A percentile compares a stretch with the other conserved stretches of the same genome.
phyloP scores from a whole-genome alignment of 2,797 vertebrate species.

The Mallotus villosus region DNA sequence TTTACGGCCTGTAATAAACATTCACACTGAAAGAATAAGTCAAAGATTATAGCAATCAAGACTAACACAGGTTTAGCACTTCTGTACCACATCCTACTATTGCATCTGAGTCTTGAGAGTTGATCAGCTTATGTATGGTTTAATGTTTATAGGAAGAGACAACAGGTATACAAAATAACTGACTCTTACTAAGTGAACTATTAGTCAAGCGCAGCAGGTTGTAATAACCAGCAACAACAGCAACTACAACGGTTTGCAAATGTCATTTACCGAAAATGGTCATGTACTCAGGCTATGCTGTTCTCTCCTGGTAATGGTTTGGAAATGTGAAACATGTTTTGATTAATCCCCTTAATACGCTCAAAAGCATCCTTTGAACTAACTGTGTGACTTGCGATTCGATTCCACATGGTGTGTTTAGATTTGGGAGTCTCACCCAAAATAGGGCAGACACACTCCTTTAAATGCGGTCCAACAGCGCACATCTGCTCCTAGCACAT shows the following conservation, averaged over 20 bases:
- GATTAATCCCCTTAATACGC: slow-evolving; percentile 60
- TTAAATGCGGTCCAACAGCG: slow-evolving; percentile 49
- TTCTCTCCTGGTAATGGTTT: slow-evolving; percentile 22
- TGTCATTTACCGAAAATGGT: slow-evolving; percentile 43
- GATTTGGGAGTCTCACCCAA: slow-evolving; percentile 25
- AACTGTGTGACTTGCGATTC: slow-evolving; percentile 45
- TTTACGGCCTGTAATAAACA: background rate
- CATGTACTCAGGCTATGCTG: slow-evolving; percentile 34
- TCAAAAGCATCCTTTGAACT: slow-evolving; percentile 55
- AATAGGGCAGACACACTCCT: slow-evolving; percentile 49
- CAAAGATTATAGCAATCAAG: too few species aligned
- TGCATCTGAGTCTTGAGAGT: too few species aligned
- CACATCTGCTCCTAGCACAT: slow-evolving; percentile 51
- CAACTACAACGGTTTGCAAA: slow-evolving; percentile 42
- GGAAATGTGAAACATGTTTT: slow-evolving; percentile 55
- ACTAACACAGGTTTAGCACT: too few species aligned
- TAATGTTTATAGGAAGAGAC: background rate
- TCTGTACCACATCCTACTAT: too few species aligned
- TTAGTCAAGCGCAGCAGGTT: slow-evolving; percentile 40
- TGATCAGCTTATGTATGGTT: too few species aligned
- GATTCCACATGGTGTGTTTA: slow-evolving; percentile 38
- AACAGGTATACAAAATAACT: slow-evolving; percentile 7
- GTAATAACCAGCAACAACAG: slow-evolving; percentile 7
- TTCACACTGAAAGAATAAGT: too few species aligned
- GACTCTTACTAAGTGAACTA: slow-evolving; percentile 24